Percentiles rank a stretch among this genome's conserved stretches.
Conservation (phyloP, 2,888 invertebrate species). For the Drosophila pseudotalamancana region DNA sequence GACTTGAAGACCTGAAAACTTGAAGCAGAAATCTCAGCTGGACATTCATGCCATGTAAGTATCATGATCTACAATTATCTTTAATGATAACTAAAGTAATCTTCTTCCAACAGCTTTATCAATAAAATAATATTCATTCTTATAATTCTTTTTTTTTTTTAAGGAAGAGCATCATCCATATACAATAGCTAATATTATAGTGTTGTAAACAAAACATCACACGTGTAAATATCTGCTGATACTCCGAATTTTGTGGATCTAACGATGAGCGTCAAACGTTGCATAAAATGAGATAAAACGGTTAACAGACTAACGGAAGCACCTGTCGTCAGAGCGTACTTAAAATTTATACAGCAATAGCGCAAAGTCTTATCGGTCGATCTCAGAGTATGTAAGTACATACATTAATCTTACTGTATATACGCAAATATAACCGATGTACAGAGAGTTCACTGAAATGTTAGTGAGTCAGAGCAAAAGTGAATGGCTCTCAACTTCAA, state of each 20-base stretch:
- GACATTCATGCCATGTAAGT: slow-evolving; percentile 18
- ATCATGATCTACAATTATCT: slow-evolving; percentile 15
- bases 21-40: slow-evolving; percentile 1
- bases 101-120: background rate
- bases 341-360: slow-evolving; percentile 7
- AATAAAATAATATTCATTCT: no score
- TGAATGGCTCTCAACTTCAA: no score
- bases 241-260: background rate
- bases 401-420: slow-evolving; percentile 12
- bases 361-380: slow-evolving; percentile 32
- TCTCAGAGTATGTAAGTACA: slow-evolving; percentile 4
- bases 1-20: slow-evolving; percentile 7
- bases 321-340: slow-evolving; percentile 14
- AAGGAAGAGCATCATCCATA: no score
- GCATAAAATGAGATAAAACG: slow-evolving; percentile 5
- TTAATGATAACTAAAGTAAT: background rate
- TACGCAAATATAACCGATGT: background rate
- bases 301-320: slow-evolving; percentile 38
- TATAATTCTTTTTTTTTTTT: no score
- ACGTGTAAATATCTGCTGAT: slow-evolving; percentile 8
- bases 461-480: background rate
- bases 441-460: background rate
- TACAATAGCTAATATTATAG: background rate
- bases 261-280: no score
- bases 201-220: background rate